Evolutionary conservation across 2,888 invertebrate species (phyloP), one percentile per base, ranked within the genome.

Genomic region (Sialis fuliginosa): DNA sequence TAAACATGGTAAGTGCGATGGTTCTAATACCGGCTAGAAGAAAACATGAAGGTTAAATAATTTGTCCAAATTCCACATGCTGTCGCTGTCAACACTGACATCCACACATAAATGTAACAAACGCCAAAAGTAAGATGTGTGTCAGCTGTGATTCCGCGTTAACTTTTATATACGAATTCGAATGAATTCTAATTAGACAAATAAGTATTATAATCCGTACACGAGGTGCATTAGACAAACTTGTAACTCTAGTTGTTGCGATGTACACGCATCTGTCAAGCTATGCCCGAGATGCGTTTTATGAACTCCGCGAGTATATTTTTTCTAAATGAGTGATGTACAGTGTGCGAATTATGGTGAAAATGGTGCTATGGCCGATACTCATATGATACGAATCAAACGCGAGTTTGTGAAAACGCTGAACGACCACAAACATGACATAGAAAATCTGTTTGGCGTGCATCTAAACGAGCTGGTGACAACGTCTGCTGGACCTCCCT

Each of bases 141-240:
- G 39, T 51, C 50, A 51, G 50, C 49, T 51, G 50, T 49, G 40
- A n/a, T 45, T 45, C 37, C 37, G 37, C 37, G 37, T 37, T n/a
- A 37, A 37, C 12, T 10, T 37, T 37, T 22, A 22, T 22, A 22
- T 22, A 22, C 22, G 22, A 22, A 22, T 22, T 22, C 22, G 22
- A 22, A 22, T 22, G 22, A 22, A 22, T 22, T 22, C 22, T 4
- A 22, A 22, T 22, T 22, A 22, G 22, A 22, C 22, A 22, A 22
- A 22, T 22, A 22, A 22, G 22, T 22, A 22, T 22, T 22, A 22
- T 22, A 22, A 22, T 22, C 22, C 22, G 22, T 22, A 22, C 22
- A 22, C 22, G 22, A 22, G 22, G 22, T 22, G 22, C 4, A 22
- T 22, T 22, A 22, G 4, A 22, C 4, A 22, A 22, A 4, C 22